Evolutionary conservation across 2,797 vertebrate species (phyloP).

Genomic region (Phalanger gymnotis): DNA sequence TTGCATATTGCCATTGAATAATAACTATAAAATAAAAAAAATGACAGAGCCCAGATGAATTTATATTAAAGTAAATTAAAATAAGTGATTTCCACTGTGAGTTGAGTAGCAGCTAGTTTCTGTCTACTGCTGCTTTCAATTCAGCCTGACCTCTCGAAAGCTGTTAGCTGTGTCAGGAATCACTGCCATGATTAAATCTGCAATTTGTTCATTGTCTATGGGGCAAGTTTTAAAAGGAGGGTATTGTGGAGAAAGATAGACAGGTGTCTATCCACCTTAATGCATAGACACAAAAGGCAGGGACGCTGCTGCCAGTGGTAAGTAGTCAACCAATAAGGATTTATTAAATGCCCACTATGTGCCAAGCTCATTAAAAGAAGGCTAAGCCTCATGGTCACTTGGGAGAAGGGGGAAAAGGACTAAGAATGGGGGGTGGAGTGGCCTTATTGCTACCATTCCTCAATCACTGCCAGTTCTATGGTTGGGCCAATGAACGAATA

Average conservation of each 20-base stretch:
- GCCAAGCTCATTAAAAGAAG: not conserved
- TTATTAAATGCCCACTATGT: not conserved
- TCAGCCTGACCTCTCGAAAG: not conserved
- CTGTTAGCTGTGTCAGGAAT: not conserved
- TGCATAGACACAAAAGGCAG: not conserved
- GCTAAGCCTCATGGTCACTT: not conserved
- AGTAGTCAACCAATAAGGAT: not conserved
- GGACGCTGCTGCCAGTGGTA: not conserved
- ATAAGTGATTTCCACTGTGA: not conserved
- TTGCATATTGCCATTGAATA: slow-evolving; percentile 20
- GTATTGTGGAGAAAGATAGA: not conserved
- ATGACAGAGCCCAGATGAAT: not conserved
- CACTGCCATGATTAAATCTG: not conserved
- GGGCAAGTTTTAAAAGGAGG: not conserved
- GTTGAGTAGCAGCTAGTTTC: not conserved
- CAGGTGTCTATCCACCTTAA: accelerated
- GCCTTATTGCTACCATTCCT: not conserved
- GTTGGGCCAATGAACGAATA: not conserved
- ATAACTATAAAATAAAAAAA: slow-evolving; percentile 24
- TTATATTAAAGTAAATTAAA: not conserved
- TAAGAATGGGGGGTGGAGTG: not conserved
- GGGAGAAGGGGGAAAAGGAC: not conserved
- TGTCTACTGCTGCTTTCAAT: not conserved
- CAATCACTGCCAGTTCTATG: not conserved
- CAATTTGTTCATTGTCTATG: not conserved